phyloP scores from a whole-genome alignment of 2,888 invertebrate species.

The Strigamia maritima region DNA sequence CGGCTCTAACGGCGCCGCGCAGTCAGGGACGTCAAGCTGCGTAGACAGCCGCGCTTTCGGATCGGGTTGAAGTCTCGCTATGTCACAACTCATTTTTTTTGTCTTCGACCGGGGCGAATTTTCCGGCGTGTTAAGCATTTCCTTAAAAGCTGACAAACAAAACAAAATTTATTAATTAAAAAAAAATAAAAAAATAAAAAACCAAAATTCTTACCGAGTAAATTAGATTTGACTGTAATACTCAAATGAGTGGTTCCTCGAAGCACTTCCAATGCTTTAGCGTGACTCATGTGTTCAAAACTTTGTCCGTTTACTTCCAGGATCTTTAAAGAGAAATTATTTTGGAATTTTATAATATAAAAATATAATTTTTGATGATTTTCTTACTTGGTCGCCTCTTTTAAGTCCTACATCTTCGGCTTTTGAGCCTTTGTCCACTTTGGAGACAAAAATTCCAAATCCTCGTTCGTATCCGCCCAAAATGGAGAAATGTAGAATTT shows the following conservation, averaged over 20 bases:
- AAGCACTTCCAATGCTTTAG: constrained; percentile 87
- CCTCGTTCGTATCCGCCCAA: constrained; percentile 89
- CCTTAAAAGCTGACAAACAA: constrained; percentile 59
- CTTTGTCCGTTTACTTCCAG: constrained; percentile 96
- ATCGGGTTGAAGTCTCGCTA: constrained; percentile 65
- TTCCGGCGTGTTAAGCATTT: constrained; percentile 72
- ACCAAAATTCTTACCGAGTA: constrained; percentile 63
- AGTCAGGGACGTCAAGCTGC: constrained; percentile 58
- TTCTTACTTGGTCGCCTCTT: constrained; percentile 77
- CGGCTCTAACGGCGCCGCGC: constrained; percentile 46
- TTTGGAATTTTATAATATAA: no score
- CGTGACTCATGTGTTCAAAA: constrained; percentile 87
- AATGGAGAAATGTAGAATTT: constrained; percentile 84
- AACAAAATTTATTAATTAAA: constrained; percentile 4
- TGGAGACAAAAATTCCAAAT: constrained; percentile 90
- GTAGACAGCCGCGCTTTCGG: constrained; percentile 75
- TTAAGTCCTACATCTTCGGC: constrained; percentile 94
- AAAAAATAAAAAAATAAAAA: not conserved
- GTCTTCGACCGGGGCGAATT: constrained; percentile 74
- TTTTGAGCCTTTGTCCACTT: constrained; percentile 88
- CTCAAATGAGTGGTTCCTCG: constrained; percentile 91
- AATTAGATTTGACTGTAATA: constrained; percentile 94
- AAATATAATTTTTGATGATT: no score
- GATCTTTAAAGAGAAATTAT: constrained; percentile 57
- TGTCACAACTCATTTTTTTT: constrained; percentile 60